Conservation (phyloP, 2,888 invertebrate species). For the Julus scandinavius region DNA sequence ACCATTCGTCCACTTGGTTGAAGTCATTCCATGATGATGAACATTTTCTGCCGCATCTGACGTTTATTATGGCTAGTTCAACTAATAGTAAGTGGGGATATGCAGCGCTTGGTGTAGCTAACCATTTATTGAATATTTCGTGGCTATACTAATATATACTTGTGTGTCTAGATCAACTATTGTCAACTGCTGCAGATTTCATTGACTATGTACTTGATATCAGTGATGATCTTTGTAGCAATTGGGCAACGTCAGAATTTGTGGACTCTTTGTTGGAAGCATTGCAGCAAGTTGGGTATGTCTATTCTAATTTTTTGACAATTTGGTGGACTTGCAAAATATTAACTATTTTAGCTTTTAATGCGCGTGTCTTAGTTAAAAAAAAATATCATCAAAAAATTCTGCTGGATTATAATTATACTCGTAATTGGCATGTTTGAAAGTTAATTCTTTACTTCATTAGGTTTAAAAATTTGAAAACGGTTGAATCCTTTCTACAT, state of each 20-base stretch:
- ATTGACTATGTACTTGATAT: slow-evolving; percentile 9
- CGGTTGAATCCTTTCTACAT: slow-evolving; percentile 1
- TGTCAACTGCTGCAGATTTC: background rate
- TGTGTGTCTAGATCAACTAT: background rate
- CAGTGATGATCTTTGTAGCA: background rate
- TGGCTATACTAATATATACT: too few species aligned
- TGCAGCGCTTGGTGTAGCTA: too few species aligned
- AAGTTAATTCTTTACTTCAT: too few species aligned
- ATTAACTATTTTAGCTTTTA: too few species aligned
- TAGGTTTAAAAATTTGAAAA: too few species aligned
- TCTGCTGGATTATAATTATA: too few species aligned
- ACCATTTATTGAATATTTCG: background rate
- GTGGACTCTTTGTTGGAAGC: slow-evolving; percentile 47
- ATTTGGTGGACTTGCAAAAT: too few species aligned
- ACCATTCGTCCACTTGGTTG: slow-evolving; percentile 62
- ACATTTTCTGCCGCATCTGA: slow-evolving; percentile 69
- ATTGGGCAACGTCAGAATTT: slow-evolving; percentile 22
- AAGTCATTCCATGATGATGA: slow-evolving; percentile 61
- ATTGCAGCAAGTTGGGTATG: slow-evolving; percentile 4
- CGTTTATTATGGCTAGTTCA: slow-evolving; percentile 80
- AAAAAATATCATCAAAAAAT: too few species aligned
- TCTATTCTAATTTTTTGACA: background rate
- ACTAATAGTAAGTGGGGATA: slow-evolving; percentile 69
- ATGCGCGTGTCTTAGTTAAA: too few species aligned
- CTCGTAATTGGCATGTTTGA: too few species aligned